Evolutionary conservation across 2,888 invertebrate genomes (phyloP).

Genomic region (Ennomos quercinarius): DNA sequence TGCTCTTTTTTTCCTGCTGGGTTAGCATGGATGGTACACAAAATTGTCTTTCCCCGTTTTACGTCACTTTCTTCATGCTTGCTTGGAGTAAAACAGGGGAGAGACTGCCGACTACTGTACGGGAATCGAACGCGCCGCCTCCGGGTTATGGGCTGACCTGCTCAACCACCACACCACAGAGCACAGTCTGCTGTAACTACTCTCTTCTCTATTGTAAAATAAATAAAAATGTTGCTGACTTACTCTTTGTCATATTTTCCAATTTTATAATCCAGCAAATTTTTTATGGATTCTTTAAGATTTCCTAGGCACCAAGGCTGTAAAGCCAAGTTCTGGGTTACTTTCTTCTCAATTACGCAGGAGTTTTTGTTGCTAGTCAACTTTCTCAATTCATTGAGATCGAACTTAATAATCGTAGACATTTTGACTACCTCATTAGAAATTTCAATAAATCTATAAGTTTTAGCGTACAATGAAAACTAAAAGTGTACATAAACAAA

Average conservation of each 20-base stretch:
- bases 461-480: too few relatives aligned
- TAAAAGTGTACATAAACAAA: neutral
- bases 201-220: too few relatives aligned
- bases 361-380: constrained; percentile 84
- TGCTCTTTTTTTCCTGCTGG: too few relatives aligned
- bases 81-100: too few relatives aligned
- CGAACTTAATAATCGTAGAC: constrained; percentile 82
- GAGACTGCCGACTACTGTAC: too few relatives aligned
- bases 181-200: too few relatives aligned
- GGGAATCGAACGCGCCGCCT: too few relatives aligned
- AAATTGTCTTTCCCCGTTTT: too few relatives aligned
- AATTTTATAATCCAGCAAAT: constrained; percentile 85
- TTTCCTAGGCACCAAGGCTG: constrained; percentile 88
- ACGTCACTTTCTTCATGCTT: too few relatives aligned
- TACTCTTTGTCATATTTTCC: constrained; percentile 87
- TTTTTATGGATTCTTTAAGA: constrained; percentile 84
- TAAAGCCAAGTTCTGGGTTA: constrained; percentile 84
- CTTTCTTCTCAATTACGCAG: constrained; percentile 83
- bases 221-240: constrained; percentile 48
- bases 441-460: neutral
- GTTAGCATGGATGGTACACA: too few relatives aligned
- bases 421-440: constrained; percentile 44
- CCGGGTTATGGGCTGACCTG: too few relatives aligned
- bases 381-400: constrained; percentile 80
- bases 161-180: too few relatives aligned